These are phyloP conservation scores for Polylopha cassiicola DNA, from an alignment of 2,888 invertebrate species.

Conservation along the genomic window DNA sequence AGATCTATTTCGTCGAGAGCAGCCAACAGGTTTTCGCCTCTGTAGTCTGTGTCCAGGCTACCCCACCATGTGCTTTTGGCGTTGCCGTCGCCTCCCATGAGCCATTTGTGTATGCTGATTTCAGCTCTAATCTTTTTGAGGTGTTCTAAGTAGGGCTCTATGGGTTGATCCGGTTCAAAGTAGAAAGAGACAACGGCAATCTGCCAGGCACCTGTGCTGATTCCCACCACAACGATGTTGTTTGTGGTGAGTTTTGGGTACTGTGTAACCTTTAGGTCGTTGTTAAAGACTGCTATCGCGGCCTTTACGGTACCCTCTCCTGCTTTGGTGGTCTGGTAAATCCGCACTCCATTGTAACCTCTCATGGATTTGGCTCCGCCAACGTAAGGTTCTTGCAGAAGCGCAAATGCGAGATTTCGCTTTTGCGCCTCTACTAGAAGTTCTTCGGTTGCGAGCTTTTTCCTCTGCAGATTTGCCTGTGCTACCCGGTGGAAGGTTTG, in stretches of 20 bases:
- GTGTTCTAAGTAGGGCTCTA: conserved; percentile 18
- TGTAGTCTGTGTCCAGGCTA: conserved; percentile 11
- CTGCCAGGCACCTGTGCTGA: conserved; percentile 22
- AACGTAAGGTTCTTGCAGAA: conserved; percentile 5
- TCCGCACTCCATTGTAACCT: background rate
- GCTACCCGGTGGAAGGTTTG: background rate
- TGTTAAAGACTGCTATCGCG: conserved; percentile 8
- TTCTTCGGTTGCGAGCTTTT: background rate
- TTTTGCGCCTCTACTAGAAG: background rate
- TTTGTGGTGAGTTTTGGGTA: conserved; percentile 13
- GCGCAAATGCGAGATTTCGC: background rate
- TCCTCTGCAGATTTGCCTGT: conserved; percentile 3
- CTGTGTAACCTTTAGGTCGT: background rate
- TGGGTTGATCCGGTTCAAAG: conserved; percentile 20
- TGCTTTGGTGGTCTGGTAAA: background rate
- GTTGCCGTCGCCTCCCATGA: background rate
- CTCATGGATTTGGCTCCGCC: too few species aligned
- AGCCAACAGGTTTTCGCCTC: conserved; percentile 18
- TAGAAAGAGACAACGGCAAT: conserved; percentile 23
- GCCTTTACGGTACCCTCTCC: conserved; percentile 6
- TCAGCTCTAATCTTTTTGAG: conserved; percentile 1
- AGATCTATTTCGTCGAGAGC: conserved; percentile 21
- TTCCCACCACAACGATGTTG: conserved; percentile 19
- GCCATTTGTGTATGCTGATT: background rate
- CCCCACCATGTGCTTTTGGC: conserved; percentile 20